Conservation (phyloP, 1,140 invertebrate species). For the Holotrichia oblita region DNA sequence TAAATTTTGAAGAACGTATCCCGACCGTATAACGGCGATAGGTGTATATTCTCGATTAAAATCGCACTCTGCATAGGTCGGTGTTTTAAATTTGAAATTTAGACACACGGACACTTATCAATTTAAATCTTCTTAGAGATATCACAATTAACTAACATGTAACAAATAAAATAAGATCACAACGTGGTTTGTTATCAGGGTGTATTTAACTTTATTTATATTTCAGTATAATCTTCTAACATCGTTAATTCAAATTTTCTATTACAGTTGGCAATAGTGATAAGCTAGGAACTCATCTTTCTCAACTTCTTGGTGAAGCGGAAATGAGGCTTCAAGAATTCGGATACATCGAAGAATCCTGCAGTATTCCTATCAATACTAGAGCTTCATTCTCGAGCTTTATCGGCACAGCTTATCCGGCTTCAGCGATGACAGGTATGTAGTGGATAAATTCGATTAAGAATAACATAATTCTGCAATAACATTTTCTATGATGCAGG, state of each 20-base stretch:
- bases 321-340: conserved; percentile 80
- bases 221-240: too few species aligned
- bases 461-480: background rate
- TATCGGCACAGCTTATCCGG: conserved; percentile 57
- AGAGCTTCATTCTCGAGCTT: conserved; percentile 64
- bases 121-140: too few species aligned
- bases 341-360: conserved; percentile 64
- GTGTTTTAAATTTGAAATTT: too few species aligned
- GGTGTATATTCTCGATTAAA: too few species aligned
- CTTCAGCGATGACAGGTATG: conserved; percentile 59
- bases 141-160: too few species aligned
- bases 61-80: too few species aligned
- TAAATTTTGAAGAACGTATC: too few species aligned
- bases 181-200: too few species aligned
- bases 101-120: too few species aligned
- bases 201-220: too few species aligned
- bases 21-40: too few species aligned
- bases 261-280: conserved; percentile 75
- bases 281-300: conserved; percentile 75
- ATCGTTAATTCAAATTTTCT: conserved; percentile 42
- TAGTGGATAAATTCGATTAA: background rate
- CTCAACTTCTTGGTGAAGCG: conserved; percentile 80
- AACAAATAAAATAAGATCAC: too few species aligned
- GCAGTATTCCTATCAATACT: conserved; percentile 57
- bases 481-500: conserved; percentile 61